Evolutionary conservation across 2,113 vertebrate species (phyloP).

Genomic region (Phasianus colchicus): DNA sequence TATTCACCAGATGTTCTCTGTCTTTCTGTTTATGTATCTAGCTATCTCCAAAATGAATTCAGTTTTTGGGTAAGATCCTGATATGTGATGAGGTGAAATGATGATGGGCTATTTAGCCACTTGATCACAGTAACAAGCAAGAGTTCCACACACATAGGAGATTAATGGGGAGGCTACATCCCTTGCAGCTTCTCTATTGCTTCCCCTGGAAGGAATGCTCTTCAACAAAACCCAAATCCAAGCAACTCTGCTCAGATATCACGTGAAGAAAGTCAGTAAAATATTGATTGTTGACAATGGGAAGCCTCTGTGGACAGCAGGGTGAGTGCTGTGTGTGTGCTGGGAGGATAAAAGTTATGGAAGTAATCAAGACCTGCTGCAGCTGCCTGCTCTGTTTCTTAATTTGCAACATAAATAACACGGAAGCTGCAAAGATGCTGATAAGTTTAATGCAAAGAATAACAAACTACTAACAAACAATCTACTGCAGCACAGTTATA

Average conservation of each 20-base stretch:
- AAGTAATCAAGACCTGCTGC: neutral
- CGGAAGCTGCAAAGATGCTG: neutral
- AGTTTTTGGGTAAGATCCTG: neutral
- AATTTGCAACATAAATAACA: conserved; percentile 49
- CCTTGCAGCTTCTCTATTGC: neutral
- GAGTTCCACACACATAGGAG: neutral
- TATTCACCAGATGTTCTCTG: neutral
- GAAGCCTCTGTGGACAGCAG: neutral
- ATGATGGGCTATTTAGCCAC: neutral
- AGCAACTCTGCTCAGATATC: neutral
- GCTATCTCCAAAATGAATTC: neutral
- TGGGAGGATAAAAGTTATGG: neutral
- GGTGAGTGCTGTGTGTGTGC: neutral
- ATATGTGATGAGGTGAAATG: neutral
- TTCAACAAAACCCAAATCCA: neutral
- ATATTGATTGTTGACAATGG: neutral
- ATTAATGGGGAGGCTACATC: neutral
- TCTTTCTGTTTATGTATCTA: neutral
- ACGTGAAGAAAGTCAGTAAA: neutral
- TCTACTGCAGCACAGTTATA: neutral
- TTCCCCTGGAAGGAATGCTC: neutral
- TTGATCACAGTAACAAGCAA: neutral
- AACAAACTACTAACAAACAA: neutral
- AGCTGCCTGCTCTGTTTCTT: conserved; percentile 19
- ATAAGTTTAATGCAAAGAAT: neutral